phyloP scores from a whole-genome alignment of 1,140 invertebrate genomes.

The Temnothorax curvispinosus region DNA sequence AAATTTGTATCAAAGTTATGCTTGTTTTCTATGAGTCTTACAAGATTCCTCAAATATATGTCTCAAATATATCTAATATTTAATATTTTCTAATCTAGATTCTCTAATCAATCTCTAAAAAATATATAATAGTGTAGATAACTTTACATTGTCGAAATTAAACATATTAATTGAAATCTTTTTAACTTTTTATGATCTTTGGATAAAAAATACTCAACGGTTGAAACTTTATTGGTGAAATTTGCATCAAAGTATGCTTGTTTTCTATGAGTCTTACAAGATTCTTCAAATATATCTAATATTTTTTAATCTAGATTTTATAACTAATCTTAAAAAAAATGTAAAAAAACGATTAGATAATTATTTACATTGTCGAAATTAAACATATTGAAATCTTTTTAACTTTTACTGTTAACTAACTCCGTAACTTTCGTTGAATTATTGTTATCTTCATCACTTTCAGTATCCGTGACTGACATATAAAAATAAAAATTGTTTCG shows the following conservation, averaged over 20 bases:
- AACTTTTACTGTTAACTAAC: neutral
- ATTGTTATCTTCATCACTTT: neutral
- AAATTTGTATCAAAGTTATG: neutral
- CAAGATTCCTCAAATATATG: neutral
- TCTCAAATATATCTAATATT: no score
- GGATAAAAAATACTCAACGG: no score
- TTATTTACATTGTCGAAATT: neutral
- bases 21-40: neutral
- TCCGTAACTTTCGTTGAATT: neutral
- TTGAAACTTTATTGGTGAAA: no score
- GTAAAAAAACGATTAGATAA: neutral
- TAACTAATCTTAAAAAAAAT: neutral
- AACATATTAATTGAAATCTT: neutral
- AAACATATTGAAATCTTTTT: neutral
- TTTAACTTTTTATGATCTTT: neutral
- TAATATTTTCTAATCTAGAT: slow-evolving; percentile 4
- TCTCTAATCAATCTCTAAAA: neutral
- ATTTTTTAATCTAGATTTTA: neutral
- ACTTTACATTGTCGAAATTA: neutral
- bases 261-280: neutral
- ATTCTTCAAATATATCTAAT: neutral
- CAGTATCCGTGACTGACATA: neutral
- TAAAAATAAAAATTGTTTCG: slow-evolving; percentile 7
- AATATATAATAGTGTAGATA: neutral
- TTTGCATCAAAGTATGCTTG: neutral